Evolutionary conservation across 2,888 invertebrate species (phyloP).

Genomic region (Cyaniris semiargus): DNA sequence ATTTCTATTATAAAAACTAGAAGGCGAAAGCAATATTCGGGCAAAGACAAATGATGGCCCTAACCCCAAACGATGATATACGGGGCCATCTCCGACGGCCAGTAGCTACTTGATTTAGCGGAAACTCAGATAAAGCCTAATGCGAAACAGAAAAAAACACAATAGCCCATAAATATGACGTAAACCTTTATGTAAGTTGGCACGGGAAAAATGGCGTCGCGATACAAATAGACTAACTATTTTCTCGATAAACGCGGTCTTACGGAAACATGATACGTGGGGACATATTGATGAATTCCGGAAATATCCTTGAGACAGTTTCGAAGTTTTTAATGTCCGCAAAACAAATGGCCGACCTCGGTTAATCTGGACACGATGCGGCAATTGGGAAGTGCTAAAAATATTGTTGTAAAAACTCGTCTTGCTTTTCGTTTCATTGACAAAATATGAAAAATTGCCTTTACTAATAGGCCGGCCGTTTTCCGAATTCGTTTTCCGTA

Average conservation of each 20-base stretch:
- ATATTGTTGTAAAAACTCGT: not conserved
- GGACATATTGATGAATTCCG: conserved; percentile 1
- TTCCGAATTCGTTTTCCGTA: too few relatives aligned
- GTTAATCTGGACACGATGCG: not conserved
- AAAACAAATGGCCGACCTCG: not conserved
- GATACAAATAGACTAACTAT: conserved; percentile 61
- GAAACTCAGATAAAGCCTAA: conserved; percentile 81
- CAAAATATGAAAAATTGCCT: not conserved
- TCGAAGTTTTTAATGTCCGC: not conserved
- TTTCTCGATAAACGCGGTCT: conserved; percentile 37
- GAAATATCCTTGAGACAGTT: not conserved
- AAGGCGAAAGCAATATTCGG: conserved; percentile 33
- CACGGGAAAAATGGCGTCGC: conserved; percentile 76
- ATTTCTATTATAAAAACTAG: conserved; percentile 17
- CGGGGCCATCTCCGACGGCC: conserved; percentile 79
- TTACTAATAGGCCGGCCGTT: too few relatives aligned
- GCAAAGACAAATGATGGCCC: conserved; percentile 64
- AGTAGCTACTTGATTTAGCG: conserved; percentile 81
- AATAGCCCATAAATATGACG: conserved; percentile 80
- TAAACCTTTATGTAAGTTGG: conserved; percentile 79
- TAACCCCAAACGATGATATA: conserved; percentile 79
- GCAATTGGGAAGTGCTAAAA: not conserved
- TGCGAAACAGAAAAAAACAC: conserved; percentile 80
- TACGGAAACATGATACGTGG: conserved; percentile 33
- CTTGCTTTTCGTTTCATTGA: not conserved